Base-by-base conservation (phyloP, 1,140 invertebrate genomes). In the Battus philenor region DNA sequence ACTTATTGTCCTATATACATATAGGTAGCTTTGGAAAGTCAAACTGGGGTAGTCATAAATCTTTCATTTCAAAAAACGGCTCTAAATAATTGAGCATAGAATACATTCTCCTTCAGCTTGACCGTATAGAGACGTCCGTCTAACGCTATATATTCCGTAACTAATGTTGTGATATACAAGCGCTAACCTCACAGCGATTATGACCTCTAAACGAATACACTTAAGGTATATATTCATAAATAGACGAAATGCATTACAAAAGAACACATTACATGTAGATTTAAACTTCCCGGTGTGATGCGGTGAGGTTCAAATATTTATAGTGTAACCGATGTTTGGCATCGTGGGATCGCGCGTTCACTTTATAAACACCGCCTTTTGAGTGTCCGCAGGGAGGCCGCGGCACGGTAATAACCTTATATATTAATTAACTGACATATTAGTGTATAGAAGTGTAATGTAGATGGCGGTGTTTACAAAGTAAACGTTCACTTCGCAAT, bases 311-410 rank as follows among this genome's bases (percentile, higher is more conserved):
- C 53, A 20, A 53, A 41, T 54, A 68, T 54, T 63, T 44, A 45
- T 13, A 50, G 38, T 59, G 41, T 68, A 68, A 73, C 66, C 62
- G 68, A 69, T 68, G 69, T 69, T 73, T 73, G 69, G 63, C 69
- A 69, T 68, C 60, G 57, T 38, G 33, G 32, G 30, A 22, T 17
- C 43, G 36, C 22, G 30, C 17, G 30, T 31, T 34, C 33, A 29
- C 29, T 41, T 29, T 51, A 4, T 24, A 29, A 41, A 6, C 13
- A 13, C 4, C 38, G 4, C 31, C 26, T 30, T 2, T 20, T 3
- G 18, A 20, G 6, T 6, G 18, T 20, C 6, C 18, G 18, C 2
- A 20, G 2, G 6, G 2, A 27, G 17, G 13, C 38, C 1, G 24
- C 20, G 24, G 12, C 26, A 12, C 8, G 4, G 6, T 41, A 29